A percentile compares a stretch with the other conserved stretches of the same genome.
These are phyloP conservation scores for Gallinago undulata DNA, from an alignment of 2,113 vertebrate genomes.

Conservation along the genomic window DNA sequence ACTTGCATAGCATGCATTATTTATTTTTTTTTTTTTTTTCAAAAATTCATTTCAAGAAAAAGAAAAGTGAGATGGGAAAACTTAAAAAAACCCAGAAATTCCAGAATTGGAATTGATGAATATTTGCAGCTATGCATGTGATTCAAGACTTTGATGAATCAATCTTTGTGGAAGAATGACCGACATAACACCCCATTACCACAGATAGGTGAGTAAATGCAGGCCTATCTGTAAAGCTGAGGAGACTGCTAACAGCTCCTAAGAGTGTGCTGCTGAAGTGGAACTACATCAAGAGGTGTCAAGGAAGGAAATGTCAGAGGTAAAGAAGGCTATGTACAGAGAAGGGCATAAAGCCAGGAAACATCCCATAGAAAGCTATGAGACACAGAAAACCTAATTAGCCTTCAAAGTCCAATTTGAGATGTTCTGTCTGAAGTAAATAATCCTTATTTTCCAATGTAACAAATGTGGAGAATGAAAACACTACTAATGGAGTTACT, in stretches of 20 bases:
- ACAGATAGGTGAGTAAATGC: background rate
- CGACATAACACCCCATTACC: background rate
- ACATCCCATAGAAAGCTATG: background rate
- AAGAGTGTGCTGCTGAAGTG: background rate
- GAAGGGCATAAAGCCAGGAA: background rate
- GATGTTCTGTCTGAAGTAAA: background rate
- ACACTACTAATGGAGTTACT: background rate
- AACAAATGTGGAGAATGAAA: background rate
- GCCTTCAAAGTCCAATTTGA: background rate
- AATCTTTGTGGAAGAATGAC: background rate
- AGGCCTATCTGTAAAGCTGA: background rate
- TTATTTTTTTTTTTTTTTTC: background rate
- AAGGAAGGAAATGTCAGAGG: background rate
- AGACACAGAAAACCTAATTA: background rate
- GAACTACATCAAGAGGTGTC: background rate
- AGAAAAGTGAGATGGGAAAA: background rate
- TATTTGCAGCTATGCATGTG: background rate
- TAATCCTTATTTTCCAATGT: background rate
- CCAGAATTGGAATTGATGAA: background rate
- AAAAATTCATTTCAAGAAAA: background rate
- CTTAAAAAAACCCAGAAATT: background rate
- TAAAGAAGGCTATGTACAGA: background rate
- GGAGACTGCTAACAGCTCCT: background rate
- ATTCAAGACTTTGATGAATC: background rate
- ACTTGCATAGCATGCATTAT: background rate